Base-by-base conservation (phyloP, 1,140 invertebrate genomes). In the Pristionchus pacificus region DNA sequence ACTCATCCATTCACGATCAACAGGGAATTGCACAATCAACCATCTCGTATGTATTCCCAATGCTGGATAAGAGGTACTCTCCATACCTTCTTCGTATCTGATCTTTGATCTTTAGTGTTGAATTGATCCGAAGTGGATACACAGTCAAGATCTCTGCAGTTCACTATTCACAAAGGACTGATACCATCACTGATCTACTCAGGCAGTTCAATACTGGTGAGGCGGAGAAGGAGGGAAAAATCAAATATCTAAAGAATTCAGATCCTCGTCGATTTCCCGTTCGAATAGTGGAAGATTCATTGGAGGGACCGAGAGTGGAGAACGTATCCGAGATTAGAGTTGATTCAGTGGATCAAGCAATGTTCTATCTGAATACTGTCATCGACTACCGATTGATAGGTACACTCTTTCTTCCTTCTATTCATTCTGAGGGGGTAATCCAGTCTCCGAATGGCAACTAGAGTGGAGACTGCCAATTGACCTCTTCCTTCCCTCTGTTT, bases 311-410 rank as follows among this genome's bases (percentile, higher is more conserved):
- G 31, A 58, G 60, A 32, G 61, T 77, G 24, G 76, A 77, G 29
- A 75, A 75, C 55, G 68, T 68, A 38, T 72, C 65, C 27, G 76
- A 77, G 60, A 70, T 77, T 60, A 49, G 70, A 19, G 76, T 77
- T 2, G 76, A 77, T 25, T 67, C 76, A 10, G 65, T 72, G 25
- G 74, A 77, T 65, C 73, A 77, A 58, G 73, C 76, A 19, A 25
- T 77, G 25, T 77, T 72, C 55, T 77, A 77, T 60, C 49, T 77
- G 74, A 74, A 77, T 64, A 69, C 74, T 6, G 72, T 70, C 28
- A 61, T 75, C 27, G 76, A 77, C 70, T 73, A 75, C 59, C 31
- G 76, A 30, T n/a, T 72, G 32, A 70, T 74, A 65, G 70, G 76
- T 77, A 29, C 63, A 58, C 33, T 31, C 25, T 25, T 24, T 6